Conservation (phyloP, 2,797 vertebrate species). For the Pantherophis vulpinus region DNA sequence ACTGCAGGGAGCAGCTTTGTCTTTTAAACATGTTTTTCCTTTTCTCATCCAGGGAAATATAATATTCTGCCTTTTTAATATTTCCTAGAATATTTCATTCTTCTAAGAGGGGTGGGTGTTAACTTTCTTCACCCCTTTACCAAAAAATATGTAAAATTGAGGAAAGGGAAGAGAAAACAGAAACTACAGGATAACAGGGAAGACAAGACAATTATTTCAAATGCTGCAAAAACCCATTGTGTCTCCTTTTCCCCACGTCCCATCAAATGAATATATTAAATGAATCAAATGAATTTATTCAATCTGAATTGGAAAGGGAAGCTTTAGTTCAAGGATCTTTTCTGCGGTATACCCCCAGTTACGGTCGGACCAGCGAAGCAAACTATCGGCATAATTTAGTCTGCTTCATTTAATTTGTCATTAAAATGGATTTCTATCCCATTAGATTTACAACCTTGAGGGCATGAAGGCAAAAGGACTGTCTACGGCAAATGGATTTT, state of each 20-base stretch:
- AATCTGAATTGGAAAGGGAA: background rate
- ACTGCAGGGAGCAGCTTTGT: too few species aligned
- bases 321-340: constrained; percentile 27
- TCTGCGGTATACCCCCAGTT: constrained; percentile 25
- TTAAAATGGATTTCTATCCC: constrained; percentile 12
- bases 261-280: constrained; percentile 35
- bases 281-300: constrained; percentile 36
- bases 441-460: constrained; percentile 12
- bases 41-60: too few species aligned
- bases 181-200: constrained; percentile 21
- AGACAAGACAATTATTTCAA: constrained; percentile 4
- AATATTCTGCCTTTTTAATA: too few species aligned
- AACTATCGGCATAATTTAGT: constrained; percentile 19
- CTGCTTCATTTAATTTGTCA: constrained; percentile 33
- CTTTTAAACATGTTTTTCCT: too few species aligned
- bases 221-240: constrained; percentile 20
- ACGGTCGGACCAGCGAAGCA: constrained; percentile 14
- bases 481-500: constrained; percentile 14
- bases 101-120: too few species aligned
- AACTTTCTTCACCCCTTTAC: background rate
- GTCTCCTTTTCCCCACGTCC: background rate
- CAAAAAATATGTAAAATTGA: background rate
- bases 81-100: too few species aligned
- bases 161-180: background rate
- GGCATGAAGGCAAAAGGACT: background rate